phyloP scores from a whole-genome alignment of 2,888 invertebrate species.

The Heliothis peltigera region DNA sequence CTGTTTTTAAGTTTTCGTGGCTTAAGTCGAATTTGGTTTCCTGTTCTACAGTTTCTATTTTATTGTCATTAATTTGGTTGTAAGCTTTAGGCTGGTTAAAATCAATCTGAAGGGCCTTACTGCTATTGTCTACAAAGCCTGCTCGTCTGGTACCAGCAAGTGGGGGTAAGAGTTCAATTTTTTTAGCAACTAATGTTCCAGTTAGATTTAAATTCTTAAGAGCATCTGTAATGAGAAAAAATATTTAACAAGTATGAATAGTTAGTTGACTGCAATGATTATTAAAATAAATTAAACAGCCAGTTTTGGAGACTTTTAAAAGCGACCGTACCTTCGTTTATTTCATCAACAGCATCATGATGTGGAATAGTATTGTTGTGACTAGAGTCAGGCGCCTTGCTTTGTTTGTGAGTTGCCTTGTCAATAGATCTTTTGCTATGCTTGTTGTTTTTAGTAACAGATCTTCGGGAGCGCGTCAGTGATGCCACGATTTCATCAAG shows the following conservation, averaged over 20 bases:
- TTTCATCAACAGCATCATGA: constrained; percentile 77
- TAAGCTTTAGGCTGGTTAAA: constrained; percentile 72
- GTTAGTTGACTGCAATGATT: no score
- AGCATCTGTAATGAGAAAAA: constrained; percentile 73
- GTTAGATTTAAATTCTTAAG: constrained; percentile 72
- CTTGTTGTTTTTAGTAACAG: constrained; percentile 56
- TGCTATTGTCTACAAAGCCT: constrained; percentile 59
- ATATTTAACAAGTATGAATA: not conserved
- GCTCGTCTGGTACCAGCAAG: constrained; percentile 69
- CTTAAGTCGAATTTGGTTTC: constrained; percentile 66
- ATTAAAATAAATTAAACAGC: not conserved
- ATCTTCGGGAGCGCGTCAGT: constrained; percentile 70
- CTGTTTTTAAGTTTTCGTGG: constrained; percentile 66
- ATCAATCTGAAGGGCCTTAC: constrained; percentile 76
- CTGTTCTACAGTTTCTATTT: constrained; percentile 74
- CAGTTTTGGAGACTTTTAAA: not conserved
- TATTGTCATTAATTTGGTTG: constrained; percentile 78
- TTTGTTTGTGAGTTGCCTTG: constrained; percentile 9
- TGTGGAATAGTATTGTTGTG: constrained; percentile 74
- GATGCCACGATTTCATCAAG: constrained; percentile 55
- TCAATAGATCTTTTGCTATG: constrained; percentile 36
- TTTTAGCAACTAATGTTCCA: constrained; percentile 76
- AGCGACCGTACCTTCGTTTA: constrained; percentile 77
- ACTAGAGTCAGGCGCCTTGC: constrained; percentile 5
- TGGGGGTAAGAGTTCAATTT: constrained; percentile 62